A percentile compares a stretch with the other conserved stretches of the same genome.
phyloP scores from a whole-genome alignment of 1,140 invertebrate species.

The Cryptotermes secundus region DNA sequence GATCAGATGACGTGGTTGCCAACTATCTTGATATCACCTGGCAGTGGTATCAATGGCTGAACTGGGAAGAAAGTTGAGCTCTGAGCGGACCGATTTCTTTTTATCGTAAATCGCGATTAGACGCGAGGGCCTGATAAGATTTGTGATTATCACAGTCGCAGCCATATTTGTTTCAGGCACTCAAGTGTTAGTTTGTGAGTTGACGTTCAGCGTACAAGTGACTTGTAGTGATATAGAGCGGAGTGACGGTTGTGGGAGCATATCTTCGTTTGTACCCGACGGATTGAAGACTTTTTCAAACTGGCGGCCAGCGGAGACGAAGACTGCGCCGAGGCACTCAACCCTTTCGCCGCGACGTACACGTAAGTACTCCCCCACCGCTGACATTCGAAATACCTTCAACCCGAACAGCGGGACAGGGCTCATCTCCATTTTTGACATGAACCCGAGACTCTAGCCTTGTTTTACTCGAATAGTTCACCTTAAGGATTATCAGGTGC shows the following conservation, averaged over 20 bases:
- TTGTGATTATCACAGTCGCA: background rate
- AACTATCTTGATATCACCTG: background rate
- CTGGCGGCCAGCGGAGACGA: background rate
- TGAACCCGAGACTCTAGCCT: too few relatives aligned
- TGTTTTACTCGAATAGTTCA: too few relatives aligned
- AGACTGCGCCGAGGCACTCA: background rate
- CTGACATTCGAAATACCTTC: too few relatives aligned
- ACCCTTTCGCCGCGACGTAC: background rate
- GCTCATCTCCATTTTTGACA: too few relatives aligned
- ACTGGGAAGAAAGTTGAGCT: background rate
- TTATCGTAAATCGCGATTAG: background rate
- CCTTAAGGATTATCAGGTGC: too few relatives aligned
- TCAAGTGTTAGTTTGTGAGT: conserved; percentile 19
- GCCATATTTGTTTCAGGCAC: background rate
- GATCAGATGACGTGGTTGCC: background rate
- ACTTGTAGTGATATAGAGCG: background rate
- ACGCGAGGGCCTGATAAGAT: background rate
- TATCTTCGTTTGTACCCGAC: background rate
- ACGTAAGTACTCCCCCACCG: background rate
- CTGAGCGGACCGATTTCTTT: background rate
- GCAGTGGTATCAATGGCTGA: background rate
- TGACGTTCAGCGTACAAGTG: background rate
- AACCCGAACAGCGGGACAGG: too few relatives aligned
- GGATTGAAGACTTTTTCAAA: background rate
- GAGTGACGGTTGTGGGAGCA: background rate